phyloP scores from a whole-genome alignment of 2,113 vertebrate genomes.

The Phalacrocorax pelagicus region DNA sequence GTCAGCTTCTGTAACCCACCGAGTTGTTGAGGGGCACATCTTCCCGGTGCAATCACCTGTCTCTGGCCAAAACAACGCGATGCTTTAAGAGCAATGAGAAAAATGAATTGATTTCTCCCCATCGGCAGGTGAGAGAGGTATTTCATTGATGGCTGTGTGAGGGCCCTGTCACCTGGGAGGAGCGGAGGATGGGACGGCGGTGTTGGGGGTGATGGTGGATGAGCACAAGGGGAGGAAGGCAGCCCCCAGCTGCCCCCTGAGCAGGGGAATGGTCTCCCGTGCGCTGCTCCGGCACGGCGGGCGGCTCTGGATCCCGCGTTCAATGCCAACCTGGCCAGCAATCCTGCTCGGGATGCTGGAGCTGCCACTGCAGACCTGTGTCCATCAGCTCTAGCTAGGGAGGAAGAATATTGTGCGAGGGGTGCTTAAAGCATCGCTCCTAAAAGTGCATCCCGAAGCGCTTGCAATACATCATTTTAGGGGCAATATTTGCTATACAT shows the following conservation, averaged over 20 bases:
- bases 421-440: neutral
- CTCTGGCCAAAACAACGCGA: slow-evolving; percentile 67
- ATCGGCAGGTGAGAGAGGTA: slow-evolving; percentile 13
- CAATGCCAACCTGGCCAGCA: neutral
- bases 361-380: neutral
- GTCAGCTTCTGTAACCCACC: slow-evolving; percentile 31
- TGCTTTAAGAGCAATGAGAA: slow-evolving; percentile 60
- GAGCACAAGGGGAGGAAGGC: neutral
- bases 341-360: neutral
- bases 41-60: slow-evolving; percentile 12
- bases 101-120: slow-evolving; percentile 75
- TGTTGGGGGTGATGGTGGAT: neutral
- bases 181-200: fast-evolving
- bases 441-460: slow-evolving; percentile 61
- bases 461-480: slow-evolving; percentile 70
- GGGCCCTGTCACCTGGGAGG: neutral
- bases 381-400: neutral
- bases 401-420: neutral
- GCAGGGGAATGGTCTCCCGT: neutral
- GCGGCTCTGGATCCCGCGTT: fast-evolving
- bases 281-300: fast-evolving
- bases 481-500: slow-evolving; percentile 66
- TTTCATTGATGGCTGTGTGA: neutral
- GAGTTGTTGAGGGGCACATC: slow-evolving; percentile 36
- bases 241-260: fast-evolving